These are phyloP conservation scores for Cercocebus atys DNA, from an alignment of 2,113 vertebrate genomes.

Conservation along the genomic window DNA sequence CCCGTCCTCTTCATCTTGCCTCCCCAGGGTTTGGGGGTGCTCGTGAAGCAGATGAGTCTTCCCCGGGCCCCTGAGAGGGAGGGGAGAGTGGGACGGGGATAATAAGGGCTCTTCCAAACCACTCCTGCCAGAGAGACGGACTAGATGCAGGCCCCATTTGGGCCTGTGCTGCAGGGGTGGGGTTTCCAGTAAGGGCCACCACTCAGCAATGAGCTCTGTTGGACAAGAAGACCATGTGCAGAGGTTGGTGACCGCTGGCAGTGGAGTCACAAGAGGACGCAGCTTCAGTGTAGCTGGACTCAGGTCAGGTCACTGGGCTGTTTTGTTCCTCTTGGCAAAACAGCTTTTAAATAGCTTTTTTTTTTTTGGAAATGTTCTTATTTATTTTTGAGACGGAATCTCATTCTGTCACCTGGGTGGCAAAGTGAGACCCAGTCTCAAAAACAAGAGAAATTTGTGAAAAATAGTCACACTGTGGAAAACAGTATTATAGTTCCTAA, in stretches of 20 bases:
- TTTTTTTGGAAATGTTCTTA: background rate
- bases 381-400: too few relatives aligned
- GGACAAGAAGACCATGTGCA: background rate
- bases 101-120: background rate
- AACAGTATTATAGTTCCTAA: too few relatives aligned
- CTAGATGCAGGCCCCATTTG: background rate
- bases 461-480: too few relatives aligned
- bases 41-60: background rate
- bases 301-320: background rate
- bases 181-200: rapidly evolving
- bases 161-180: background rate
- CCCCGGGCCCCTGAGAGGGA: background rate
- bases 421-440: too few relatives aligned
- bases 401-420: too few relatives aligned
- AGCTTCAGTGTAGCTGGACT: background rate
- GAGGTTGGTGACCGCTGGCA: background rate
- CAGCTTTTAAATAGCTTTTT: background rate
- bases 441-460: too few relatives aligned
- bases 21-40: background rate
- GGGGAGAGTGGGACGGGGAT: background rate
- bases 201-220: rapidly evolving
- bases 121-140: rapidly evolving
- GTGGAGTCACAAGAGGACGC: background rate
- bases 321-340: background rate
- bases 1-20: background rate